Base-by-base conservation (phyloP, 1,140 invertebrate genomes). In the Bilobella aurantiaca region DNA sequence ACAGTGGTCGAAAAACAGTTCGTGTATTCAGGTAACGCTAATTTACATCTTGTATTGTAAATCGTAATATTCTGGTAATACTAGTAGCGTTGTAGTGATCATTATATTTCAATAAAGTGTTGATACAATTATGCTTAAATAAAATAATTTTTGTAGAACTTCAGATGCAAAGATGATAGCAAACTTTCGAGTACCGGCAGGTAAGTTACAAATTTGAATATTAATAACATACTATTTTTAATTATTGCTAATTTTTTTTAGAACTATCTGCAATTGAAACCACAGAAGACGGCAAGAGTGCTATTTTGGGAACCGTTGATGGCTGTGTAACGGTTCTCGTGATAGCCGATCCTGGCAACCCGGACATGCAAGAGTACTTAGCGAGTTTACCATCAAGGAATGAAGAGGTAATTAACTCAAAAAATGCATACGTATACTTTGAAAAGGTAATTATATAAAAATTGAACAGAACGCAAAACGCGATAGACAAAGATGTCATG, bases 271-370 rank as follows among this genome's bases (percentile, higher is more conserved):
- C 88, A 0, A 86, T 93, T 42, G 86, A 87, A 67, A 89, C 87
- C 69, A 90, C 88, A 5, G 83, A 85, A 47, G 89, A 91, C 75
- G 90, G 93, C 5, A 86, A 79, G 74, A 87, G 83, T 53, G 81
- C 96, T 31, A 88, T 94, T 1, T 79, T 97, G 27, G 93, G 92
- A 0, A 93, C 91, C 0, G 87, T 95, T 3, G 93, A 98, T 76
- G 94, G 94, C 5, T 95, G 92, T 75, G 82, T 98, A 32, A 92
- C 92, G 1, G 87, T 93, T n/a, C 77, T 97, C 31, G 87, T 88
- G 16, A 90, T 98, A 72, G 87, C 90, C 0, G 93, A 97, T 80
- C 87, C 89, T 0, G 75, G 75, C 18, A 84, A 83, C 60, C 75
- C 78, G 14, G 82, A 84, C 70, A 84, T 85, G 77, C 78, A 81